Percentiles rank a stretch among this genome's conserved stretches.
These are phyloP conservation scores for Cephus sareptanus DNA, from an alignment of 2,888 invertebrate species.

Conservation along the genomic window DNA sequence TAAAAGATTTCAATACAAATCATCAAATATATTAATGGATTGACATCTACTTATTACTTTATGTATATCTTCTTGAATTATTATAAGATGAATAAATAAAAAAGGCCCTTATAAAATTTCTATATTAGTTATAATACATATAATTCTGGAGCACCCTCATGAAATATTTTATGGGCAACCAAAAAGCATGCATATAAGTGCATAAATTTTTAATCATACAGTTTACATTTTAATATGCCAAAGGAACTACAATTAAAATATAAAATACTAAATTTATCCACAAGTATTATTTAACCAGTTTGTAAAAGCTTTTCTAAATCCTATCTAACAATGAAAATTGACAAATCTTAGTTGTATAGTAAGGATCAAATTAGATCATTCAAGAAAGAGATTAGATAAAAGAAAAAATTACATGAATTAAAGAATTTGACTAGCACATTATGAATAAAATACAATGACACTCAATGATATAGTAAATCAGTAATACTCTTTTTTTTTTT, in stretches of 20 bases:
- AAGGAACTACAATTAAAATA: background rate
- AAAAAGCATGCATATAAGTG: background rate
- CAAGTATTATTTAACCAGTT: background rate
- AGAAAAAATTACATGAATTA: background rate
- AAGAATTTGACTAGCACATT: background rate
- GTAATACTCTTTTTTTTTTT: background rate
- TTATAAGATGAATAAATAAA: background rate
- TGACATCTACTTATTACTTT: background rate
- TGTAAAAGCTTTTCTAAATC: background rate
- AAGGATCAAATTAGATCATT: background rate
- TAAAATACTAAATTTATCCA: background rate
- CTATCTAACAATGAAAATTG: background rate
- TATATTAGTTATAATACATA: background rate
- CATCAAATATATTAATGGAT: background rate
- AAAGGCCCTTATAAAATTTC: background rate
- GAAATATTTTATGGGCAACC: background rate
- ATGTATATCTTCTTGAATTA: background rate
- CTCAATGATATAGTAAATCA: background rate
- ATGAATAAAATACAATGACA: background rate
- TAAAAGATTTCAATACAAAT: background rate
- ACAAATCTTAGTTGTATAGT: background rate
- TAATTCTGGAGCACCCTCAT: background rate
- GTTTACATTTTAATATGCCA: background rate
- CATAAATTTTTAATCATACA: background rate
- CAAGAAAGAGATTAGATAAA: background rate